A percentile compares a stretch with the other conserved stretches of the same genome.
Evolutionary conservation across 1,140 invertebrate species (phyloP).

Genomic region (Drosophila parvula): DNA sequence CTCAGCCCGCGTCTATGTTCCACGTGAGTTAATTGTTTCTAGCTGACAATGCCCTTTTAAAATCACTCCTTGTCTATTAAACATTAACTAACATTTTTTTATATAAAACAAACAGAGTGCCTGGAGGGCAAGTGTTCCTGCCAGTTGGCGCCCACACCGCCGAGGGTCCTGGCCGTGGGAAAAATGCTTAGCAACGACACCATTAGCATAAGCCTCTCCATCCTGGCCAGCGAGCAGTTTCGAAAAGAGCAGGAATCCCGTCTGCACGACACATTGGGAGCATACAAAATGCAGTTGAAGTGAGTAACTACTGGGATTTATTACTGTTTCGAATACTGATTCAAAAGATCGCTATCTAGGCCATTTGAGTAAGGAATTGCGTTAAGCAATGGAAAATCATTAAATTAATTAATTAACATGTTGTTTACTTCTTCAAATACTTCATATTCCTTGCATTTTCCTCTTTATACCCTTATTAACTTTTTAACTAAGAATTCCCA

Average conservation of each 20-base stretch:
- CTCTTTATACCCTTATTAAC: not conserved
- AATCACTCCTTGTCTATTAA: too few relatives aligned
- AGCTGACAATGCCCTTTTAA: not conserved
- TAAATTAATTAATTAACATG: too few relatives aligned
- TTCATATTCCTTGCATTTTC: not conserved
- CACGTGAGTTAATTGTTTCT: conserved; percentile 40
- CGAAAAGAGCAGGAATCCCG: conserved; percentile 46
- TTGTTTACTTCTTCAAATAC: too few relatives aligned
- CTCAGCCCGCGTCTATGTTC: conserved; percentile 52
- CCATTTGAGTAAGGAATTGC: too few relatives aligned
- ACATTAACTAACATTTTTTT: not conserved
- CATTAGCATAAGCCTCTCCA: conserved; percentile 60
- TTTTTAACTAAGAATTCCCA: not conserved
- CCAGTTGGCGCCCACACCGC: conserved; percentile 42
- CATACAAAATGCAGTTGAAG: conserved; percentile 68
- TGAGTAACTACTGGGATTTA: conserved; percentile 27
- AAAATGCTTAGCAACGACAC: conserved; percentile 69
- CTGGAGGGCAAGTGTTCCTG: conserved; percentile 69
- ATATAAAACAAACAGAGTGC: conserved; percentile 49
- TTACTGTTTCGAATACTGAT: not conserved
- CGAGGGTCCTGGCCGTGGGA: conserved; percentile 52
- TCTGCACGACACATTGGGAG: conserved; percentile 42
- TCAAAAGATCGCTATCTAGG: too few relatives aligned
- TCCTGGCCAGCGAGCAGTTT: conserved; percentile 54
- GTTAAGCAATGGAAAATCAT: too few relatives aligned